Conservation (phyloP, 2,888 invertebrate species). For the Lepidochitona cinerea region DNA sequence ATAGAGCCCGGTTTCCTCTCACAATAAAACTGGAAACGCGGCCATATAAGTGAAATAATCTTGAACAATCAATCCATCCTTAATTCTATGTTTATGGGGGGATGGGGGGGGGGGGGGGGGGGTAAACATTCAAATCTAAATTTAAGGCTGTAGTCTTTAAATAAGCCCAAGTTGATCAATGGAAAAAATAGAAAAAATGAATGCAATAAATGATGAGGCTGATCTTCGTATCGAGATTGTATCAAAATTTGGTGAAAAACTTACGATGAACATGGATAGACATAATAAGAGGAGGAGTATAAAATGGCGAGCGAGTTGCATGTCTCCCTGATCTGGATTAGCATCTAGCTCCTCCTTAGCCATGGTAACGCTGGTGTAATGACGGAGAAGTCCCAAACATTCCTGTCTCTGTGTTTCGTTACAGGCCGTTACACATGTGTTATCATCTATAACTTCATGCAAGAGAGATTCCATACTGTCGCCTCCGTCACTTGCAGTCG, state of each 20-base stretch:
- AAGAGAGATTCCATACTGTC: conserved; percentile 14
- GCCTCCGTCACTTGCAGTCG: conserved; percentile 22
- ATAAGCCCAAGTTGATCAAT: too few relatives aligned
- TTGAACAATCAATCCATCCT: too few relatives aligned
- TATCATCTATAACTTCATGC: conserved; percentile 26
- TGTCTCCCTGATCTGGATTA: conserved; percentile 41
- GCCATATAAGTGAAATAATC: too few relatives aligned
- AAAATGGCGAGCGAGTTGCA: conserved; percentile 77
- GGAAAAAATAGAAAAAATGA: too few relatives aligned
- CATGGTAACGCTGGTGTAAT: conserved; percentile 38
- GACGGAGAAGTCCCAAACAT: conserved; percentile 49
- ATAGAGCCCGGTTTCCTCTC: too few relatives aligned
- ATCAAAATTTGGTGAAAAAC: conserved; percentile 70
- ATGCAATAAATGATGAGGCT: too few relatives aligned
- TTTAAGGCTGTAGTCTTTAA: too few relatives aligned
- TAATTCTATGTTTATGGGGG: too few relatives aligned
- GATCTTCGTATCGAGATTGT: too few relatives aligned
- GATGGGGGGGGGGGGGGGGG: too few relatives aligned
- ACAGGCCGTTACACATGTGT: conserved; percentile 51
- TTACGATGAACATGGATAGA: conserved; percentile 91
- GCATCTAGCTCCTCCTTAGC: conserved; percentile 6
- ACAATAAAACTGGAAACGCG: too few relatives aligned
- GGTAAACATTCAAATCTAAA: too few relatives aligned
- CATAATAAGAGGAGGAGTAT: conserved; percentile 84
- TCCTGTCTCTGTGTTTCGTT: conserved; percentile 44